A percentile compares a stretch with the other conserved stretches of the same genome.
Conservation (phyloP, 2,113 vertebrate species). For the Carassius gibelio region DNA sequence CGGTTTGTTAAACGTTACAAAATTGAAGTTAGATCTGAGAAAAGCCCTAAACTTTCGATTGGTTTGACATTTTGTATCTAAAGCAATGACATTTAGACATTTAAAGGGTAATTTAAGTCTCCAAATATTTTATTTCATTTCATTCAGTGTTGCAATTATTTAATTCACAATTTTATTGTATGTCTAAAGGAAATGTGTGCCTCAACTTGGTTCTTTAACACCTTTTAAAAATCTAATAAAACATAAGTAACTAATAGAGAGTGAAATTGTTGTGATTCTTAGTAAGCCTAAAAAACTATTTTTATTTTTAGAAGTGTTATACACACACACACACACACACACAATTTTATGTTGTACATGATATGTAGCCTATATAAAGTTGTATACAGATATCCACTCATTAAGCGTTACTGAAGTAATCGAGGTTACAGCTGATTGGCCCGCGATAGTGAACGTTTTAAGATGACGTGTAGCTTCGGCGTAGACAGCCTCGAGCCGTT, state of each 20-base stretch:
- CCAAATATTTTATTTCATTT: background rate
- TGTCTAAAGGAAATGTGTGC: too few species aligned
- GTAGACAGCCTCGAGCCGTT: constrained; percentile 13
- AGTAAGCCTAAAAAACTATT: too few species aligned
- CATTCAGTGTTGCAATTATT: background rate
- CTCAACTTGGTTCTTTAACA: too few species aligned
- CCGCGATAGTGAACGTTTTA: background rate
- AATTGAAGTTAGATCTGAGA: background rate
- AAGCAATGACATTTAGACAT: background rate
- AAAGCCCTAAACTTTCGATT: background rate
- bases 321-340: too few species aligned
- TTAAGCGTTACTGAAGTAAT: background rate
- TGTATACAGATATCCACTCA: too few species aligned
- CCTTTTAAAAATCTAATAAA: too few species aligned
- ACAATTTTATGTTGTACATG: too few species aligned
- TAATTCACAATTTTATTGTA: background rate
- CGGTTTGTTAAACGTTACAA: background rate
- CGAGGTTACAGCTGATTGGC: background rate
- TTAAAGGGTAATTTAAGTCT: background rate
- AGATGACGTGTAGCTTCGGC: background rate
- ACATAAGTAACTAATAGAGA: too few species aligned
- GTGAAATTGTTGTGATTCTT: too few species aligned
- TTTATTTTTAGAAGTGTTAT: too few species aligned
- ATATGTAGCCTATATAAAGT: too few species aligned
- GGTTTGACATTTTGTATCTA: background rate